phyloP scores from a whole-genome alignment of 2,888 invertebrate genomes.

The Nomada fabriciana region DNA sequence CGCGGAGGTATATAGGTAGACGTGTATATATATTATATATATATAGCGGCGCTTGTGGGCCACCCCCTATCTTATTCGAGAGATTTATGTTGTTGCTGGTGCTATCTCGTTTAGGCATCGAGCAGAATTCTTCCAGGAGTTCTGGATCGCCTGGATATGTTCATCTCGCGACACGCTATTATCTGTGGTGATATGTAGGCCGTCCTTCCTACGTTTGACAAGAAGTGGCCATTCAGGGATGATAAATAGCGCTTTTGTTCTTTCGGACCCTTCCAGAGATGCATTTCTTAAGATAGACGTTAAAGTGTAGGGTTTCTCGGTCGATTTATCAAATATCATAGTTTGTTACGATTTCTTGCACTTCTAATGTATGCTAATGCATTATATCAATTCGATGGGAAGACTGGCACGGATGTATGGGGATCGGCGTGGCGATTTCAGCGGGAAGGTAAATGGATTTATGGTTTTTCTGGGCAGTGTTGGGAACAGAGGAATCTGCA shows the following conservation, averaged over 20 bases:
- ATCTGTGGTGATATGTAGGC: not conserved
- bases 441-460: too few species aligned
- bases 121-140: not conserved
- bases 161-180: not conserved
- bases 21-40: too few species aligned
- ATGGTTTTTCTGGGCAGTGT: too few species aligned
- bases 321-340: too few species aligned
- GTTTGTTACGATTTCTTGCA: too few species aligned
- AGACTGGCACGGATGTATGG: too few species aligned
- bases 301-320: too few species aligned
- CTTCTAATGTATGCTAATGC: too few species aligned
- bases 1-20: slow-evolving; percentile 19
- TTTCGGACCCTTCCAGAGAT: not conserved
- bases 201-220: not conserved
- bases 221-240: not conserved
- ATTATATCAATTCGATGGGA: too few species aligned
- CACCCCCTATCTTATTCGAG: slow-evolving; percentile 5
- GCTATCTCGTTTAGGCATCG: slow-evolving; percentile 10
- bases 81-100: slow-evolving; percentile 13
- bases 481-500: too few species aligned
- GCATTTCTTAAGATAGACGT: too few species aligned
- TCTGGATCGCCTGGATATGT: not conserved
- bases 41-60: slow-evolving; percentile 4
- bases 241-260: not conserved
- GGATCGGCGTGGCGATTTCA: too few species aligned